These are phyloP conservation scores for roundworm (Caenorhabditis elegans) DNA, from an alignment of 1,140 invertebrate genomes.

Conservation along the genomic window WBcel235 BX284605.5:12105501-12106000, in stretches of 20 bases:
- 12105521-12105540: too few species aligned
- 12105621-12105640: too few species aligned
- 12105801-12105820: background rate
- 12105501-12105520: too few species aligned
- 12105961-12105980: background rate
- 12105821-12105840: background rate
- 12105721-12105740: constrained; percentile 13
- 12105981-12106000: background rate
- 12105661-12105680: background rate
- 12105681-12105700: background rate
- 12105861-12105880: background rate
- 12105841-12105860: background rate
- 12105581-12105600: background rate
- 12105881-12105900: background rate
- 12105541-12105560: too few species aligned
- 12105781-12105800: too few species aligned
- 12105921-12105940: background rate
- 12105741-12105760: background rate
- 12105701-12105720: background rate
- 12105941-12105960: background rate
- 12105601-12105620: too few species aligned
- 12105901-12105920: background rate
- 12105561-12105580: too few species aligned
- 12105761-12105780: background rate
- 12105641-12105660: background rate